These are phyloP conservation scores for Hermaeophaga mercurialis DNA, from an alignment of 2,888 invertebrate genomes.

Conservation along the genomic window DNA sequence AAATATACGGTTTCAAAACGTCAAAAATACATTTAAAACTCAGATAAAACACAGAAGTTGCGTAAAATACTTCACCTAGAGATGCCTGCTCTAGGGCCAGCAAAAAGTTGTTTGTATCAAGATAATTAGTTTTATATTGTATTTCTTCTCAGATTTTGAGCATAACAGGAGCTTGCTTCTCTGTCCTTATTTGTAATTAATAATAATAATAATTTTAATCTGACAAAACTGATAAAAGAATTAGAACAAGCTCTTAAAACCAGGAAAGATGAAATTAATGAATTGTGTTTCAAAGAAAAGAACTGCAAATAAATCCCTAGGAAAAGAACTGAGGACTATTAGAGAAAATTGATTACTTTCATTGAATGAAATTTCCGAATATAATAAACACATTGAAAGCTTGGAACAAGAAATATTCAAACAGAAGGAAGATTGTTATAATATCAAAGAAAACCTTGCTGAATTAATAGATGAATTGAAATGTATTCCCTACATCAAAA, in stretches of 20 bases:
- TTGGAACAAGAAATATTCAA: constrained; percentile 66
- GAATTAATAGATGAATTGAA: constrained; percentile 54
- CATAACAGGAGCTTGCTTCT: too few species aligned
- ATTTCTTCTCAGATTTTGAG: too few species aligned
- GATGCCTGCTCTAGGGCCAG: too few species aligned
- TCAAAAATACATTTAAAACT: too few species aligned
- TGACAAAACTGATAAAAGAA: constrained; percentile 41
- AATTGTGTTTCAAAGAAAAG: constrained; percentile 61
- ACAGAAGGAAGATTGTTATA: constrained; percentile 56
- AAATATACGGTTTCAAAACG: too few species aligned
- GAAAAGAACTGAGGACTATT: constrained; percentile 60
- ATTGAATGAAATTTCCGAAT: constrained; percentile 64
- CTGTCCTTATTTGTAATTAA: too few species aligned
- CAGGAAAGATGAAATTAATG: constrained; percentile 59
- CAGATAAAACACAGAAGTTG: too few species aligned
- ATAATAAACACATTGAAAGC: constrained; percentile 64
- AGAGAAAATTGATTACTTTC: constrained; percentile 64
- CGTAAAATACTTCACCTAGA: too few species aligned
- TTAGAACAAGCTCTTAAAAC: constrained; percentile 58
- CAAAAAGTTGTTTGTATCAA: too few species aligned
- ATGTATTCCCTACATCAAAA: constrained; percentile 55
- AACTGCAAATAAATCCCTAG: constrained; percentile 63
- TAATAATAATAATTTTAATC: too few species aligned
- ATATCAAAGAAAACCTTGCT: constrained; percentile 55
- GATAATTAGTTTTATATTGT: too few species aligned